Evolutionary conservation across 2,888 invertebrate species (phyloP).

Genomic region (Dryocosmus kuriphilus): DNA sequence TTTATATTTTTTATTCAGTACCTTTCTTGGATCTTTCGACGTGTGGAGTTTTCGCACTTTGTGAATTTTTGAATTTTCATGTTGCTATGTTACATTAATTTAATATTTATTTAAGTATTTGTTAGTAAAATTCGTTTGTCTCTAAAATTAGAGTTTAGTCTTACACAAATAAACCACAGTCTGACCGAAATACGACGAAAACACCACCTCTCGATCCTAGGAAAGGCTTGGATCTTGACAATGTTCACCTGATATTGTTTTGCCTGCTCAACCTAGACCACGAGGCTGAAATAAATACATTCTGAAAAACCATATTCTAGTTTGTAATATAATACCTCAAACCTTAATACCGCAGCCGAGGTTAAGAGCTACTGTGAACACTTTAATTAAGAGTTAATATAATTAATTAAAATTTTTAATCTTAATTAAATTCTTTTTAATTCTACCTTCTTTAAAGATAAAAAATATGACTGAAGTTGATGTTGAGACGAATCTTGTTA

Average conservation of each 20-base stretch:
- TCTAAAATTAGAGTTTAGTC: not conserved
- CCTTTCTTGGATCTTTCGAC: no score
- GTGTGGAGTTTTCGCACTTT: no score
- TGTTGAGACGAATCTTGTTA: no score
- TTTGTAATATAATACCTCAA: not conserved
- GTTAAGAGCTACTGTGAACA: not conserved
- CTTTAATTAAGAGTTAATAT: not conserved
- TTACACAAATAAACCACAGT: slow-evolving; percentile 48
- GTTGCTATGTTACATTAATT: not conserved
- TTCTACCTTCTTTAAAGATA: no score
- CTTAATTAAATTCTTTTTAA: no score
- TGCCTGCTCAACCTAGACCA: slow-evolving; percentile 69
- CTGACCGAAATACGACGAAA: slow-evolving; percentile 48
- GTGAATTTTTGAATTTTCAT: not conserved
- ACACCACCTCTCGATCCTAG: slow-evolving; percentile 45
- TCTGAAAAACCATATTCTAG: slow-evolving; percentile 28
- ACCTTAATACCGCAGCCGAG: not conserved
- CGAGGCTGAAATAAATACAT: slow-evolving; percentile 69
- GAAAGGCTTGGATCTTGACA: slow-evolving; percentile 46
- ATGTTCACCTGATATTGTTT: slow-evolving; percentile 66
- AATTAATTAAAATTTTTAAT: no score
- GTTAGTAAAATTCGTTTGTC: not conserved
- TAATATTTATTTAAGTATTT: not conserved
- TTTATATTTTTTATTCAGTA: not conserved
- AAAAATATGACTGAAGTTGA: no score